Conservation (phyloP, 2,888 invertebrate species). For the Diarsia rubi region DNA sequence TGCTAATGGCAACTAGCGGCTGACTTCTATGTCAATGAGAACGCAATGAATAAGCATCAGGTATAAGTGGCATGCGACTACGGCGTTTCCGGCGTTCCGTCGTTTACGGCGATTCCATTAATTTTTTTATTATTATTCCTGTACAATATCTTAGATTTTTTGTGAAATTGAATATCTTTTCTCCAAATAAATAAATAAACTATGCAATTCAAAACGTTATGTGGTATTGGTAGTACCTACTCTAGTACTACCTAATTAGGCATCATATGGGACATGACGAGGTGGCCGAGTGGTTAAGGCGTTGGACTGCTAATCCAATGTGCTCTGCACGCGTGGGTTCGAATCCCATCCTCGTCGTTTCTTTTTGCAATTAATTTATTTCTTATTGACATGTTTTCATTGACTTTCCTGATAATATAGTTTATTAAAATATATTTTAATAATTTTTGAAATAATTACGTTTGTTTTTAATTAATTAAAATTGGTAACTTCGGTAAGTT, state of each 20-base stretch:
- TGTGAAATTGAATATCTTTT: too few relatives aligned
- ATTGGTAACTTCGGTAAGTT: neutral
- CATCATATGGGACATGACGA: constrained; percentile 86
- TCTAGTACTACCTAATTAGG: constrained; percentile 35
- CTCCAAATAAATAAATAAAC: too few relatives aligned
- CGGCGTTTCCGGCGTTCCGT: too few relatives aligned
- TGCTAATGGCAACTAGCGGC: too few relatives aligned
- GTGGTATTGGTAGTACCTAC: neutral
- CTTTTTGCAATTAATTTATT: constrained; percentile 50
- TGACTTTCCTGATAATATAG: neutral
- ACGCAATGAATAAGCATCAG: too few relatives aligned
- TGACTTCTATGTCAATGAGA: too few relatives aligned
- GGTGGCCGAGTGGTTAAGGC: constrained; percentile 97
- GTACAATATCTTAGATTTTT: too few relatives aligned
- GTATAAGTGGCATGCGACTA: too few relatives aligned
- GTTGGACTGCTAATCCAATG: constrained; percentile 97
- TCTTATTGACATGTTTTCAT: neutral
- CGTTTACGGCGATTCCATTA: too few relatives aligned
- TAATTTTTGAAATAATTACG: neutral
- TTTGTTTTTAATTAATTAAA: too few relatives aligned
- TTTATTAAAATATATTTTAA: neutral
- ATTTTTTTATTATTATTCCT: too few relatives aligned
- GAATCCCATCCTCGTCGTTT: constrained; percentile 95
- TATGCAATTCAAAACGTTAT: too few relatives aligned
- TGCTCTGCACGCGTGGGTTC: constrained; percentile 96